Evolutionary conservation across 2,888 invertebrate genomes (phyloP), one percentile per base, ranked within the genome.

Genomic region (Agrochola litura): DNA sequence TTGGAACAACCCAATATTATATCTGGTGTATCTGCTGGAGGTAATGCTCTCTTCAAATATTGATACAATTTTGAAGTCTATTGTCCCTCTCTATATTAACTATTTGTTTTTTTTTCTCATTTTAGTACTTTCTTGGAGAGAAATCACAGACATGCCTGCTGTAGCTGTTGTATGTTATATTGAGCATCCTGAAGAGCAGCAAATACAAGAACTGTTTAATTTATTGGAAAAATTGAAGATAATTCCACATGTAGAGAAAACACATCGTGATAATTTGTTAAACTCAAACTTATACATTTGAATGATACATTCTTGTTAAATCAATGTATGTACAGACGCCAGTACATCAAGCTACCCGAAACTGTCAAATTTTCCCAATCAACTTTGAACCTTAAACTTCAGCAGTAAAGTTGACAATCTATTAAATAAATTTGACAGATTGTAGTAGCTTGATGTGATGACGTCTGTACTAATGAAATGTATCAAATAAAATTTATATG

Each of bases 1-100:
- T 89, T 97, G 73, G 97, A 97, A 86, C 96, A 96, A 86, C 97
- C 97, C 43, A 97, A 97, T 89, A 95, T 97, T 61, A 90, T 97
- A 82, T 94, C 95, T 78, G 97, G 97, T 58, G 91, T 96, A 43
- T 89, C 94, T 68, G 97, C 97, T 66, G 97, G 97, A 94, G 96
- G 97, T 97, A 94, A 89, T 37, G 49, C 56, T 61, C 46, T 46
- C 37, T 46, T 54, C 41, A 30, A 43, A 6, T 67, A 61, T 2
- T 61, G 8, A 37, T 65, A 52, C 4, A 30, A 43, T 52, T 43
- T 64, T 61, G 6, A 16, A 58, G 37, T 60, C 10, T 54, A 10
- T 16, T 71, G 0, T n/a, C 4, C 68, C 12, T 49, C 3, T 52
- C 0, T 22, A 12, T 46, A 54, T 1, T 49, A 43, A 14, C 25